Conservation (phyloP, 2,113 vertebrate species). For the Mus musculus region GRCm39 chr11:64038001-64038500, state of each 20-base stretch:
- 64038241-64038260: constrained; percentile 52
- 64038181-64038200: not conserved
- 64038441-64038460: not conserved
- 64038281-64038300: constrained; percentile 69
- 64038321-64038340: not conserved
- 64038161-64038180: no score
- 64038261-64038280: constrained; percentile 74
- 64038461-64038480: not conserved
- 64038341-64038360: not conserved
- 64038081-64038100: not conserved
- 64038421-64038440: not conserved
- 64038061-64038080: not conserved
- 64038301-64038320: constrained; percentile 15
- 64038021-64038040: not conserved
- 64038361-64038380: not conserved
- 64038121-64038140: not conserved
- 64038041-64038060: not conserved
- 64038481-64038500: not conserved
- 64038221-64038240: not conserved
- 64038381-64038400: not conserved
- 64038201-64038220: not conserved
- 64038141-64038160: not conserved
- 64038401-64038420: not conserved
- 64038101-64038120: not conserved
- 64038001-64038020: not conserved